Evolutionary conservation across 2,113 vertebrate species (phyloP).

Genomic region (Campylorhamphus procurvoides): DNA sequence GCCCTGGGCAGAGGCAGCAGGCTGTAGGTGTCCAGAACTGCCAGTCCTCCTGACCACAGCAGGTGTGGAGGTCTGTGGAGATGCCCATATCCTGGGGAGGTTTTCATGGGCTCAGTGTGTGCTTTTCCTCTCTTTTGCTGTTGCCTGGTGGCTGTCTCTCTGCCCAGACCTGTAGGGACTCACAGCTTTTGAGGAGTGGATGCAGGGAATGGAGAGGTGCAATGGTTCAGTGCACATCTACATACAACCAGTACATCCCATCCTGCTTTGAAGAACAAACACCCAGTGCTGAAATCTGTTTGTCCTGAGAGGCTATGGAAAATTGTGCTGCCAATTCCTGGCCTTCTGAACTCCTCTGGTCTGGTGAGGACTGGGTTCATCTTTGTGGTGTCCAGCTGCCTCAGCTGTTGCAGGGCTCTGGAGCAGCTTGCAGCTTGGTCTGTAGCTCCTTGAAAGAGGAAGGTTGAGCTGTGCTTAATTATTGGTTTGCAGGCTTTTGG

Average conservation of each 20-base stretch:
- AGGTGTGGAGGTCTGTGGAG: neutral
- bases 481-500: neutral
- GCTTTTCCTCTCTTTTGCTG: neutral
- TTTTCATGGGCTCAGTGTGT: neutral
- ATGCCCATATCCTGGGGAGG: neutral
- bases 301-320: neutral
- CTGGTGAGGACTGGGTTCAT: neutral
- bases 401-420: neutral
- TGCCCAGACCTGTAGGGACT: fast-evolving
- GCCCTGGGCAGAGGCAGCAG: neutral
- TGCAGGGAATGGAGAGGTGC: neutral
- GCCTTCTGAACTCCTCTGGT: neutral
- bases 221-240: neutral
- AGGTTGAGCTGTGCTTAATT: neutral
- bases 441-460: neutral
- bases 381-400: neutral
- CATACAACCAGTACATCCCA: neutral
- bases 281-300: neutral
- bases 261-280: neutral
- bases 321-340: neutral
- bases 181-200: neutral
- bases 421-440: neutral
- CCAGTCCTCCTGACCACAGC: fast-evolving
- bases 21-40: neutral
- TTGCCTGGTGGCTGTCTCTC: fast-evolving